A percentile compares a stretch with the other conserved stretches of the same genome.
Evolutionary conservation across 2,113 vertebrate genomes (phyloP).

Genomic region (Phalacrocorax aristotelis): DNA sequence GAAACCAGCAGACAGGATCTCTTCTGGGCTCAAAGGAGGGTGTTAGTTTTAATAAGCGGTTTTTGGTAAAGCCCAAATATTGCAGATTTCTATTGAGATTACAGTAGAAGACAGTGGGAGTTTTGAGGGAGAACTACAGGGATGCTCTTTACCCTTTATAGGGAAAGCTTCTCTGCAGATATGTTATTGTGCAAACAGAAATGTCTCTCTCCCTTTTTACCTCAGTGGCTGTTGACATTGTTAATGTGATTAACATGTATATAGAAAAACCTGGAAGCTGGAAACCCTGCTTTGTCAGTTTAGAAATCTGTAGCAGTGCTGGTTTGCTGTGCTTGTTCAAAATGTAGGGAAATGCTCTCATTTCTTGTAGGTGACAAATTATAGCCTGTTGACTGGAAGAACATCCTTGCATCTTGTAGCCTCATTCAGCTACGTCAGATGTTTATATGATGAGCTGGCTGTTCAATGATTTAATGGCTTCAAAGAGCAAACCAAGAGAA

Average conservation of each 20-base stretch:
- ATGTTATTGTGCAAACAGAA: not conserved
- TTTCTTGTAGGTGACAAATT: not conserved
- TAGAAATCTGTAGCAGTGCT: not conserved
- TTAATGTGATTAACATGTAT: not conserved
- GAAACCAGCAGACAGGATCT: not conserved
- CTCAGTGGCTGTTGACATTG: not conserved
- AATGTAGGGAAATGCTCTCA: not conserved
- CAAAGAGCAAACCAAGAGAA: not conserved
- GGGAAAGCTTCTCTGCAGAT: not conserved
- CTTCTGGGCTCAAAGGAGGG: not conserved
- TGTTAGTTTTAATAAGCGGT: not conserved
- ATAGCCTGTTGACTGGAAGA: not conserved
- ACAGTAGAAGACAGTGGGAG: not conserved
- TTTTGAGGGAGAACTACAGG: not conserved
- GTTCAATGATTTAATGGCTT: not conserved
- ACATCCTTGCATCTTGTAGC: not conserved
- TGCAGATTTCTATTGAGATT: not conserved
- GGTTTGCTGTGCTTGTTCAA: not conserved
- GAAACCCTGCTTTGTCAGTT: not conserved
- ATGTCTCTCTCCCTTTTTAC: not conserved
- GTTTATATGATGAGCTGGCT: not conserved
- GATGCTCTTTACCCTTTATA: not conserved
- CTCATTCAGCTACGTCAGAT: not conserved
- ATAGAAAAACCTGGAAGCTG: not conserved
- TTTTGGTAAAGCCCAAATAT: not conserved